Percentiles rank a stretch among this genome's conserved stretches.
Conservation (phyloP, 1,140 invertebrate species). For the Hesperophylax magnus region DNA sequence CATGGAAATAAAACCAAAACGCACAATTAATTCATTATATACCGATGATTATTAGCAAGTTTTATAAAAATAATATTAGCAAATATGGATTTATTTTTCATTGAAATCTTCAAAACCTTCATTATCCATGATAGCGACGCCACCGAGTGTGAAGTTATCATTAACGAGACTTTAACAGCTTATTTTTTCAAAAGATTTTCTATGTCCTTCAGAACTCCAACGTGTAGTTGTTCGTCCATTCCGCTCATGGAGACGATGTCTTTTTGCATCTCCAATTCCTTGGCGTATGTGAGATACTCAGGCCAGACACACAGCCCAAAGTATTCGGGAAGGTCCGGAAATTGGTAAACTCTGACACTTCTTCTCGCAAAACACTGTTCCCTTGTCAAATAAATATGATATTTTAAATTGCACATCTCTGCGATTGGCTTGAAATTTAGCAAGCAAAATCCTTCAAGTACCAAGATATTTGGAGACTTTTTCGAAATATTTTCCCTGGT, state of each 20-base stretch:
- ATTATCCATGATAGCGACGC: no score
- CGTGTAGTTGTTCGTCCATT: not conserved
- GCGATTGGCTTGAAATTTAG: conserved; percentile 68
- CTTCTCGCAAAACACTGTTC: conserved; percentile 77
- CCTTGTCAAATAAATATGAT: conserved; percentile 79
- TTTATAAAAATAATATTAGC: no score
- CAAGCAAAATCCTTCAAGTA: conserved; percentile 29
- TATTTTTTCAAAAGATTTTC: not conserved
- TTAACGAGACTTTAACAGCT: not conserved
- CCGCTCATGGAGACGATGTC: not conserved
- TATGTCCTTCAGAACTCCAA: not conserved
- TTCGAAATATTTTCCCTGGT: not conserved
- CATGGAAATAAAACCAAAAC: no score
- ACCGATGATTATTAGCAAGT: no score
- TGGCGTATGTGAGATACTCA: conserved; percentile 70
- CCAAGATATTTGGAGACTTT: conserved; percentile 78
- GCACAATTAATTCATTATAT: no score
- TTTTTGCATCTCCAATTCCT: conserved; percentile 25
- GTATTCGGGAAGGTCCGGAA: conserved; percentile 84
- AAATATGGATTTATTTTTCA: no score
- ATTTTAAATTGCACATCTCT: conserved; percentile 80
- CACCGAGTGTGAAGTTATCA: no score
- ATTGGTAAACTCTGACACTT: conserved; percentile 77
- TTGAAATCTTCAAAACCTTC: no score
- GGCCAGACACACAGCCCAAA: conserved; percentile 86